Evolutionary conservation across 1,140 invertebrate genomes (phyloP), one percentile per base, ranked within the genome.

Genomic region (Reticulitermes speratus): DNA sequence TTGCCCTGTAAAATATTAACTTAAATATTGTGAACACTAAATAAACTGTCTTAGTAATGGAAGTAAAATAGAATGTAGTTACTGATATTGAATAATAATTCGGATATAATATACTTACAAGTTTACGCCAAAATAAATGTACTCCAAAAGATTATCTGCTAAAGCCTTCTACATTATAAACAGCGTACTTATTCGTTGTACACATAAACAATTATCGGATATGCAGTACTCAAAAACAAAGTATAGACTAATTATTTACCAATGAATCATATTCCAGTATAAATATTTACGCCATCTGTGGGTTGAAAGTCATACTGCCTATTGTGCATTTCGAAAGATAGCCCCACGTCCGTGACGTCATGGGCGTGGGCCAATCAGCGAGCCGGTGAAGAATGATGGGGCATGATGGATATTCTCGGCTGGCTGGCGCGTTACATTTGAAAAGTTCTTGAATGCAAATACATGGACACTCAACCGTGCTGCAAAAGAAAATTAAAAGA

Each of bases 281-380:
- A 75, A 75, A 75, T 75, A 30, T 75, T 75, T 25, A 75, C 65
- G 65, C 65, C 65, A 75, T 75, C 65, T 75, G 65, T 75, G 25
- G 65, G n/a, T 30, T 75, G 30, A 75, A 75, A 75, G 7, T 75
- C 8, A 75, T 75, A 75, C 65, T 75, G 16, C 65, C 3, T 75
- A 75, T 75, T 75, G 65, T 30, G 12, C n/a, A 75, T 11, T 75
- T 75, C 65, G n/a, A 75, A 75, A 75, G 30, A 25, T 30, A 75
- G 25, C 65, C 3, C 25, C 5, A 30, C 65, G 65, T 1, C 8
- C 8, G n/a, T 75, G 65, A 75, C n/a, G 65, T 75, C 25, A 75
- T n/a, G 25, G n/a, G 65, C n/a, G n/a, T 30, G 25, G 65, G 5
- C 65, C 65, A 75, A 75, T 75, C 65, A 75, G 65, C 3, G n/a